phyloP scores from a whole-genome alignment of 2,797 vertebrate species.

The Acrossocheilus wenchowensis region DNA sequence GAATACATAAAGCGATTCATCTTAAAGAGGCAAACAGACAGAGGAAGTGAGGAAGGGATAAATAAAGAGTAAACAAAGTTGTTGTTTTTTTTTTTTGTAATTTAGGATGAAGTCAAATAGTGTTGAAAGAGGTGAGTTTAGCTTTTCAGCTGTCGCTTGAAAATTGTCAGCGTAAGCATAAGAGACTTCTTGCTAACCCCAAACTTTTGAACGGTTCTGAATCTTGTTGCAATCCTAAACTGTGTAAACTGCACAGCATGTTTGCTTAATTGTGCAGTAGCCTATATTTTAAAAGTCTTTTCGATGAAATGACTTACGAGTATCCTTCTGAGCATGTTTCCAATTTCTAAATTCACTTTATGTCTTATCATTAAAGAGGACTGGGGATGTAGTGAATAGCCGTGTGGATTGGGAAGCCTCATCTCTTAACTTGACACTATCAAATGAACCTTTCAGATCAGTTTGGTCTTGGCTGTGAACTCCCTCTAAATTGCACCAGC shows the following conservation, averaged over 20 bases:
- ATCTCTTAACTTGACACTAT: constrained; percentile 55
- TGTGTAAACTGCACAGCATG: neutral
- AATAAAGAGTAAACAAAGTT: too few species aligned
- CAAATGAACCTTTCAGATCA: constrained; percentile 57
- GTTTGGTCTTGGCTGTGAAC: constrained; percentile 51
- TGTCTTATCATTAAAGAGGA: constrained; percentile 29
- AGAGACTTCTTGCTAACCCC: neutral
- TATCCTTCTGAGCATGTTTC: neutral
- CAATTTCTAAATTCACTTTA: constrained; percentile 31
- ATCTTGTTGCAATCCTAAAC: neutral
- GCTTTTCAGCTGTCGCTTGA: too few species aligned
- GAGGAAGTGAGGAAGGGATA: too few species aligned
- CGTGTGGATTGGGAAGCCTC: constrained; percentile 51
- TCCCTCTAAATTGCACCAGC: constrained; percentile 52
- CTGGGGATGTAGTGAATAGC: constrained; percentile 4
- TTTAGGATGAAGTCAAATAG: too few species aligned
- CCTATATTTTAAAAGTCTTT: neutral
- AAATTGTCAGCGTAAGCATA: too few species aligned
- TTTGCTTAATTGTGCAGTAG: neutral
- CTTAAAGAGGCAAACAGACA: too few species aligned
- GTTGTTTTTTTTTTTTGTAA: too few species aligned
- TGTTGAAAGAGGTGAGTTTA: too few species aligned
- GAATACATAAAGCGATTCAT: too few species aligned
- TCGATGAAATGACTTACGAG: neutral
- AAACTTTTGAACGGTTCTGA: too few species aligned